Percentiles rank a stretch among this genome's conserved stretches.
Conservation (phyloP, 2,888 invertebrate genomes). For the Agriotes lineatus region DNA sequence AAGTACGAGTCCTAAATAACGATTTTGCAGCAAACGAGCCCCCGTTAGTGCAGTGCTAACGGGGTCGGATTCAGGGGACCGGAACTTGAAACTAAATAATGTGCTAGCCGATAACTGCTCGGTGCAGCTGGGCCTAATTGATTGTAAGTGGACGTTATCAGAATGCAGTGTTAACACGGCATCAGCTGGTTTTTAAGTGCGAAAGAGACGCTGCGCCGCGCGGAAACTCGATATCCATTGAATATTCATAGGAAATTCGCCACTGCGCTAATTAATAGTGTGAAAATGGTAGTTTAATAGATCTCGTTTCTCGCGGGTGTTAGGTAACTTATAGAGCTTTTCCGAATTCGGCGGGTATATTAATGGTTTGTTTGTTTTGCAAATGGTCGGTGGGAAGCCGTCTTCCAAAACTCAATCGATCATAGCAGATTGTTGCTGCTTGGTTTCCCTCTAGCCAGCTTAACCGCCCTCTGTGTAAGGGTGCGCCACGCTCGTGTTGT, state of each 20-base stretch:
- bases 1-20: slow-evolving; percentile 15
- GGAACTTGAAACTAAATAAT: slow-evolving; percentile 25
- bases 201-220: slow-evolving; percentile 9
- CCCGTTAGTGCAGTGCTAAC: slow-evolving; percentile 6
- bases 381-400: slow-evolving; percentile 26
- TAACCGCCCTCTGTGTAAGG: neutral
- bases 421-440: slow-evolving; percentile 10
- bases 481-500: too few relatives aligned
- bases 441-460: slow-evolving; percentile 1
- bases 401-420: slow-evolving; percentile 21
- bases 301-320: slow-evolving; percentile 39
- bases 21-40: slow-evolving; percentile 4
- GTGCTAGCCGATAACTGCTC: slow-evolving; percentile 39
- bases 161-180: slow-evolving; percentile 15
- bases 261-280: slow-evolving; percentile 56
- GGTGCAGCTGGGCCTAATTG: slow-evolving; percentile 53
- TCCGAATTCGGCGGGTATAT: slow-evolving; percentile 29
- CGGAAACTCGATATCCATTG: slow-evolving; percentile 53
- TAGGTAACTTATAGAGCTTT: slow-evolving; percentile 38
- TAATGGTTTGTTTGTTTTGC: slow-evolving; percentile 32
- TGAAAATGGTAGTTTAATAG: slow-evolving; percentile 57
- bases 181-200: slow-evolving; percentile 9
- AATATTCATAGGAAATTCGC: slow-evolving; percentile 57
- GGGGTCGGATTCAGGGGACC: slow-evolving; percentile 11
- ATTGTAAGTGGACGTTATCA: slow-evolving; percentile 51